These are phyloP conservation scores for Rhyacichthys aspro DNA, from an alignment of 2,797 vertebrate genomes.

Conservation along the genomic window DNA sequence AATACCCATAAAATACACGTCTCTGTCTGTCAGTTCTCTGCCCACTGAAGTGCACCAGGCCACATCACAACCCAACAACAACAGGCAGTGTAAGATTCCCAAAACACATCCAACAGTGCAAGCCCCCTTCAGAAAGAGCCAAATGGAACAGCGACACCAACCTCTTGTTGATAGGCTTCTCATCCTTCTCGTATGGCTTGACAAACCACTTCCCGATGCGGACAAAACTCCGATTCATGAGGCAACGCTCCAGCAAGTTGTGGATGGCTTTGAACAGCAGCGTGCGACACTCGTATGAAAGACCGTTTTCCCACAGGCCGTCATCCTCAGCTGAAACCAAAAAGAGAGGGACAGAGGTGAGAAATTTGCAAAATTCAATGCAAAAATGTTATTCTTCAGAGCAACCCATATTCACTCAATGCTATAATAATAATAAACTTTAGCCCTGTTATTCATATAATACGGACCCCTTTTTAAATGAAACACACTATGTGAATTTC, in stretches of 20 bases:
- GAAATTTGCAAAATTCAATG: neutral
- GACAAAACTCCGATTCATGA: constrained; percentile 95
- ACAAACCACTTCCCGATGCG: constrained; percentile 98
- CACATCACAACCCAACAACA: constrained; percentile 7
- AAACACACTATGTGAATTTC: too few relatives aligned
- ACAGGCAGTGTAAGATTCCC: neutral
- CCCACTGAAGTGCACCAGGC: constrained; percentile 12
- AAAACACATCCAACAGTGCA: constrained; percentile 1
- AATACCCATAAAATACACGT: constrained; percentile 3
- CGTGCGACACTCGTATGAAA: constrained; percentile 95
- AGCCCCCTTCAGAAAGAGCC: neutral
- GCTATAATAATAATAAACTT: too few relatives aligned
- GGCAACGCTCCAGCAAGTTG: constrained; percentile 94
- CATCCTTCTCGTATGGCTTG: constrained; percentile 97
- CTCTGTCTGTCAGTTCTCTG: constrained; percentile 3
- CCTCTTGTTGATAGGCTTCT: constrained; percentile 99
- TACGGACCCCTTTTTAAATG: too few relatives aligned
- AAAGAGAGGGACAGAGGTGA: neutral
- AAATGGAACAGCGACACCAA: constrained; percentile 54
- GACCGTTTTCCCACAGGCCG: constrained; percentile 94
- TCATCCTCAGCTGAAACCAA: constrained; percentile 88
- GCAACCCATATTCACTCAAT: constrained; percentile 1
- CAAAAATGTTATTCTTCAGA: neutral
- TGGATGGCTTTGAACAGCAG: constrained; percentile 97
- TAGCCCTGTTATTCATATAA: too few relatives aligned